Evolutionary conservation across 2,888 invertebrate genomes (phyloP), one percentile per base, ranked within the genome.

Genomic region (Hesperia comma): DNA sequence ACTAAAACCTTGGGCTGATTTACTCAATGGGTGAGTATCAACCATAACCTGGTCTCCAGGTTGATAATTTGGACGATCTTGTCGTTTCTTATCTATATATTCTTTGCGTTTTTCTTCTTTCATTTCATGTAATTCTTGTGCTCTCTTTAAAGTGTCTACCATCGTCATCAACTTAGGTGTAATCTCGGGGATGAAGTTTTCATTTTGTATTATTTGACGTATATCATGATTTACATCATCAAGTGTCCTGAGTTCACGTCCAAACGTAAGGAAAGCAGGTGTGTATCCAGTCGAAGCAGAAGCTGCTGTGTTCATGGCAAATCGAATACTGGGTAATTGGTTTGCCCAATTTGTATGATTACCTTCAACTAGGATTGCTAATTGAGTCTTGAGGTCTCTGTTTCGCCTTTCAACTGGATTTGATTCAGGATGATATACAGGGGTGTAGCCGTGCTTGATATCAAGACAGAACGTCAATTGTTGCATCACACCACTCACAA

Each of bases 221-320:
- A 66, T 12, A 32, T 71, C 69, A 40, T 68, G 49, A n/a, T 43
- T 2, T 6, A 56, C 68, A 40, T 76, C 72, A n/a, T 69, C 56
- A 8, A 71, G 70, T 1, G 74, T 71, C 8, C 72, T 19, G 0
- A 78, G 33, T 55, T 79, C 74, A 37, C 74, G 51, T 8, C 69
- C 77, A 43, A 78, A 78, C n/a, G n/a, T n/a, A n/a, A n/a, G n/a
- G n/a, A 72, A 79, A 0, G 76, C 78, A 0, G 77, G 72, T 0
- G 72, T 70, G 7, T 37, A 58, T 0, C 49, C 19, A n/a, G n/a
- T 10, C 1, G 19, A 17, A 19, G 8, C 10, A 4, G 49, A 49
- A 17, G 2, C 17, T 14, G 77, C 74, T 0, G 81, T 78, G 53
- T 87, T 87, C 77, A 86, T 81, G 0, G 84, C 81, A 62, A 86